Conservation (phyloP, 2,797 vertebrate genomes). For the Cottoperca gobio region DNA sequence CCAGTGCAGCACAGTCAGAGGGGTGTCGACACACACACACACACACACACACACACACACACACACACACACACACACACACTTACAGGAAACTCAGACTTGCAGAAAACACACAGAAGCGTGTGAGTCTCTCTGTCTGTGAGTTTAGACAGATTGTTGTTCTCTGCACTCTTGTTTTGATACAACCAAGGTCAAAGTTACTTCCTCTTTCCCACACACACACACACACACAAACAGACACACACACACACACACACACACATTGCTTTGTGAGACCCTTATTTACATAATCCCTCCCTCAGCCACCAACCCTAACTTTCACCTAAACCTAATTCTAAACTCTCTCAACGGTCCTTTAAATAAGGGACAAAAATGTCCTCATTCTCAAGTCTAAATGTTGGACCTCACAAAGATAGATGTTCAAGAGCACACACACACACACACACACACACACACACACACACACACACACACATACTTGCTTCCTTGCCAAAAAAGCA, state of each 20-base stretch:
- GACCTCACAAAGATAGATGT: conserved; percentile 12
- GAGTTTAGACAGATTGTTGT: not conserved
- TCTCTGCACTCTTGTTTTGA: conserved; percentile 18
- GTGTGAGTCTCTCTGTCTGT: not conserved
- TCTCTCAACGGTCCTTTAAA: not conserved
- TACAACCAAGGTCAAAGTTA: conserved; percentile 23
- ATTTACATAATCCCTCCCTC: not conserved
- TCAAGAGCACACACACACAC: not conserved
- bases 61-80: conserved; percentile 1
- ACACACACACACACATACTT: conserved; percentile 4
- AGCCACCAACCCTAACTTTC: not conserved
- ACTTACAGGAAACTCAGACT: not conserved
- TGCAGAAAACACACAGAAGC: too few species aligned
- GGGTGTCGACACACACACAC: too few species aligned
- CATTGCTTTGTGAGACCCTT: not conserved
- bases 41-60: not conserved
- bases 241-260: too few species aligned
- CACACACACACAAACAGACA: too few species aligned
- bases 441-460: not conserved
- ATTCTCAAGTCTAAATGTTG: not conserved
- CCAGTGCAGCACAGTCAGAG: too few species aligned
- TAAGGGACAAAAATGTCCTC: not conserved
- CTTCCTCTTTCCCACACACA: conserved; percentile 36
- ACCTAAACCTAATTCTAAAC: not conserved
- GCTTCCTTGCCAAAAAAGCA: not conserved